Percentiles rank a stretch among this genome's conserved stretches.
Conservation (phyloP, 2,113 vertebrate genomes). For the human (Homo sapiens) region GRCh38 chr1:48849001-48849500, state of each 20-base stretch:
- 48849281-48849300: background rate
- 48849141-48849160: background rate
- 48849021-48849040: slow-evolving; percentile 49
- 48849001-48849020: slow-evolving; percentile 79
- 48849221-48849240: background rate
- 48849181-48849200: slow-evolving; percentile 1
- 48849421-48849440: background rate
- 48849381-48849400: background rate
- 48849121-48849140: background rate
- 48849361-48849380: background rate
- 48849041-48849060: slow-evolving; percentile 20
- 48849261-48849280: background rate
- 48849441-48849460: background rate
- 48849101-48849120: background rate
- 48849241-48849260: background rate
- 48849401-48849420: background rate
- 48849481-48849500: background rate
- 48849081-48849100: slow-evolving; percentile 16
- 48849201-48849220: background rate
- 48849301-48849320: background rate
- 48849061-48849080: background rate
- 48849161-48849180: background rate
- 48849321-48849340: background rate
- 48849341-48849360: background rate
- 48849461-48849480: background rate